Evolutionary conservation across 2,888 invertebrate species (phyloP).

Genomic region (Epirrita christyi): DNA sequence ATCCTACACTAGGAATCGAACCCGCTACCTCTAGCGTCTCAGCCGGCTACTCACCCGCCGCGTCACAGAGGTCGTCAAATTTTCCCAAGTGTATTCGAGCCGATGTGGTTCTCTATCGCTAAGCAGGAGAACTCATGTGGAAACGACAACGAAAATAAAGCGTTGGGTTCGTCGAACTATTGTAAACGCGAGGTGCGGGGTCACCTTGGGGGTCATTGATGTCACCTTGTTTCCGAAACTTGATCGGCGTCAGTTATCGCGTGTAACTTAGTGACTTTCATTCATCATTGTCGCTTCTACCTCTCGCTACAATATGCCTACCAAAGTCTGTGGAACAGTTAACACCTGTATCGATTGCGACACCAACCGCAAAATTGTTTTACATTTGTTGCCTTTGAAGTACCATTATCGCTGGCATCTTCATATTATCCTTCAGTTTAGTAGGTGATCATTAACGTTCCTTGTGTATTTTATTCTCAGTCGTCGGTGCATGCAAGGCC

Average conservation of each 20-base stretch:
- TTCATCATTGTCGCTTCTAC: conserved; percentile 60
- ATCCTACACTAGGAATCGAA: too few relatives aligned
- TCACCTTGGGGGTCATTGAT: conserved; percentile 77
- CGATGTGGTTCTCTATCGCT: conserved; percentile 29
- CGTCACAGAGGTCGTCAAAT: too few relatives aligned
- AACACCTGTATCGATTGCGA: neutral
- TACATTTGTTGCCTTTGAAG: conserved; percentile 6
- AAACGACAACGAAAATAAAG: conserved; percentile 50
- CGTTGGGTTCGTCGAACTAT: conserved; percentile 69
- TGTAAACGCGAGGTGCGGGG: conserved; percentile 56
- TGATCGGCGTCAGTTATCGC: conserved; percentile 73
- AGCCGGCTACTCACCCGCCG: too few relatives aligned
- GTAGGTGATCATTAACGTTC: conserved; percentile 59
- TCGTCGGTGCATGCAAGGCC: conserved; percentile 68
- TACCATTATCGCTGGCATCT: conserved; percentile 16
- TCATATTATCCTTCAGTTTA: conserved; percentile 48
- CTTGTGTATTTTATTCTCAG: conserved; percentile 61
- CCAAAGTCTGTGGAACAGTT: conserved; percentile 25
- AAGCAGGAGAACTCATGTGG: conserved; percentile 41
- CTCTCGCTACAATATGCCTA: conserved; percentile 38
- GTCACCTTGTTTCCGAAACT: conserved; percentile 81
- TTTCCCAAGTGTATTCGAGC: conserved; percentile 7
- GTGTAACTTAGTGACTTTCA: conserved; percentile 61
- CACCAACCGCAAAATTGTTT: neutral
- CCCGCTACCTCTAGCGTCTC: too few relatives aligned